Percentiles rank a stretch among this genome's conserved stretches.
These are phyloP conservation scores for Cinclus mexicanus DNA, from an alignment of 2,113 vertebrate species.

Conservation along the genomic window DNA sequence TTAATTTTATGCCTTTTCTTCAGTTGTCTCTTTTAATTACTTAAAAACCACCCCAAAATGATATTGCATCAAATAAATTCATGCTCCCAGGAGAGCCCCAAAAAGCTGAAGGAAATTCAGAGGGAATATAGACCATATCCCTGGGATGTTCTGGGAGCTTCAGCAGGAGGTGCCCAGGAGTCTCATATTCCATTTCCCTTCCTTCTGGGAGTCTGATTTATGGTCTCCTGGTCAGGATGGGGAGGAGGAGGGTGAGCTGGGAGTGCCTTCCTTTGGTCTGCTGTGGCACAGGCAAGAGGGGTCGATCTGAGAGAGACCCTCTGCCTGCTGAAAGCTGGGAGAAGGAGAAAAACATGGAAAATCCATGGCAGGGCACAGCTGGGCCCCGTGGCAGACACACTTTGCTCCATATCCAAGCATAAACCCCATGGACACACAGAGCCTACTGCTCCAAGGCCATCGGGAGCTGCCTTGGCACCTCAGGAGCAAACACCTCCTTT, in stretches of 20 bases:
- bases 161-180: neutral
- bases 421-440: fast-evolving
- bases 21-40: neutral
- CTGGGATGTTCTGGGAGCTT: neutral
- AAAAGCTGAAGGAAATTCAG: neutral
- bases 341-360: neutral
- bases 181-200: neutral
- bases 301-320: neutral
- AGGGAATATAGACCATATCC: neutral
- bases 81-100: neutral
- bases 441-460: fast-evolving
- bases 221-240: fast-evolving
- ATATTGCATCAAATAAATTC: neutral
- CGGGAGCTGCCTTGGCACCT: fast-evolving
- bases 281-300: fast-evolving
- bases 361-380: fast-evolving
- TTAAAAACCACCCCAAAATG: conserved; percentile 13
- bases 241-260: neutral
- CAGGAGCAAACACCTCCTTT: neutral
- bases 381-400: fast-evolving
- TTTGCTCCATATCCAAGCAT: neutral
- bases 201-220: neutral
- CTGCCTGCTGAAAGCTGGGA: neutral
- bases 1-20: neutral
- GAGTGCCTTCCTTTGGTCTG: neutral